Evolutionary conservation across 2,797 vertebrate species (phyloP).

Genomic region (Sciurus vulgaris): DNA sequence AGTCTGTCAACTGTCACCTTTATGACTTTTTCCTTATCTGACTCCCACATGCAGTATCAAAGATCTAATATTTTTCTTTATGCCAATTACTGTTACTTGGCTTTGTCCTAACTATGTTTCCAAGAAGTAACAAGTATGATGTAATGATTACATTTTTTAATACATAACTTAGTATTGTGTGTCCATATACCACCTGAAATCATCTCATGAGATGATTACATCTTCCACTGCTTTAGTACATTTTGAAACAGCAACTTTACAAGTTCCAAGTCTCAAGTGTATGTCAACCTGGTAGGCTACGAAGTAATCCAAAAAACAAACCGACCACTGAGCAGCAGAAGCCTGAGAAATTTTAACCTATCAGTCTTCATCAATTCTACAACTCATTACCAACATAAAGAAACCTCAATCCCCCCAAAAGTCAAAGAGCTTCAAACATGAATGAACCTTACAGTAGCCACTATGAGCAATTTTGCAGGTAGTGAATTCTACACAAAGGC

Average conservation of each 20-base stretch:
- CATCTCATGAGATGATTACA: not conserved
- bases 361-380: slow-evolving; percentile 19
- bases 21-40: not conserved
- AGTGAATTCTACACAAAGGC: not conserved
- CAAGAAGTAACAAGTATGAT: not conserved
- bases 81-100: not conserved
- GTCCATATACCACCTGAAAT: not conserved
- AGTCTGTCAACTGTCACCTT: not conserved
- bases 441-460: not conserved
- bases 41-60: not conserved
- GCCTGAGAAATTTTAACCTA: not conserved
- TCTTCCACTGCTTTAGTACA: not conserved
- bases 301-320: not conserved
- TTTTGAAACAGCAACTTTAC: slow-evolving; percentile 36
- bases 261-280: slow-evolving; percentile 34
- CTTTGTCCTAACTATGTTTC: not conserved
- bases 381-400: slow-evolving; percentile 30
- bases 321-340: not conserved
- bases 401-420: not conserved
- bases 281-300: not conserved
- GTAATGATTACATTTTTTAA: not conserved
- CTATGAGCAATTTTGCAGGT: not conserved
- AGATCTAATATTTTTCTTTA: slow-evolving; percentile 19
- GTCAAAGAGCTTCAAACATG: slow-evolving; percentile 28
- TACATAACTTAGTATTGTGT: not conserved